Evolutionary conservation across 2,888 invertebrate species (phyloP).

Genomic region (Tipula lateralis): DNA sequence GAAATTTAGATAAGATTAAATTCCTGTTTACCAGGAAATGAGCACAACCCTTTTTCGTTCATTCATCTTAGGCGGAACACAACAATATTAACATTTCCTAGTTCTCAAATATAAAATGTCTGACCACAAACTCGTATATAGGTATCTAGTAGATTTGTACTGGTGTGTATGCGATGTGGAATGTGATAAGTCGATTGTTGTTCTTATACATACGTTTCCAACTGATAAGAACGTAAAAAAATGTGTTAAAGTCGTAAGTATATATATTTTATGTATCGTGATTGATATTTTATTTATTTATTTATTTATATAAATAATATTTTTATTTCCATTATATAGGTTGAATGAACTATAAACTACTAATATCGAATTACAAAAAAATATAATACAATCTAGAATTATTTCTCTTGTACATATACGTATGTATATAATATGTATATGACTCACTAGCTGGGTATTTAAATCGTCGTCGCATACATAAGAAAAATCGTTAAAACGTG

Average conservation of each 20-base stretch:
- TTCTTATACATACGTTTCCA: neutral
- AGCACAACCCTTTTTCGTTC: neutral
- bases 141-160: neutral
- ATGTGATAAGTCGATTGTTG: neutral
- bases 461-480: neutral
- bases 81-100: neutral
- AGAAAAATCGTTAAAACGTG: slow-evolving; percentile 7
- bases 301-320: slow-evolving; percentile 15
- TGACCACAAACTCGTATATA: neutral
- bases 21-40: slow-evolving; percentile 5
- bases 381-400: neutral
- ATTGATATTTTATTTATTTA: slow-evolving; percentile 15
- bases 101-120: neutral
- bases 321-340: slow-evolving; percentile 11
- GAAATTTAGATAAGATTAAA: slow-evolving; percentile 9
- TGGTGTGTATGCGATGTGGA: neutral
- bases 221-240: neutral
- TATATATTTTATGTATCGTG: neutral
- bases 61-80: neutral
- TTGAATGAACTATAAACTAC: slow-evolving; percentile 24
- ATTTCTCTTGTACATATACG: neutral
- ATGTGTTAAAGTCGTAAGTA: neutral
- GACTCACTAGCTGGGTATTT: neutral
- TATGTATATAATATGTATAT: too few species aligned
- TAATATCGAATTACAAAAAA: slow-evolving; percentile 21